Evolutionary conservation across 2,797 vertebrate species (phyloP), one percentile per base, ranked within the genome.

Genomic region (Ispidina picta): DNA sequence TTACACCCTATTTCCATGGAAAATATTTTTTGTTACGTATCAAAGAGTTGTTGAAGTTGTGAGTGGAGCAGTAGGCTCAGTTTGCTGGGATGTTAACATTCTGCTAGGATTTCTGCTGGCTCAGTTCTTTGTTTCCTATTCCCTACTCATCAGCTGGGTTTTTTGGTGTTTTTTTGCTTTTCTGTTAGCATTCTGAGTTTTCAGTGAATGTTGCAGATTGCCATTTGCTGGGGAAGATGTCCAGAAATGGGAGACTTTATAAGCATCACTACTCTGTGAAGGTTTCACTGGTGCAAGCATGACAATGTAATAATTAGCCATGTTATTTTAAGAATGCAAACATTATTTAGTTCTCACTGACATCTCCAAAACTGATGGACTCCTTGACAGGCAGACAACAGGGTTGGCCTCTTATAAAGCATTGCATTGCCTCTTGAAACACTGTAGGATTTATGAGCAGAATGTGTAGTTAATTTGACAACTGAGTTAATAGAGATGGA

Each of bases 11-110:
- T 93, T 94, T 91, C 56, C 85, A 78, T 92, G 83, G 91, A 96
- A 94, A 95, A 84, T 86, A 66, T 68, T 87, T 95, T 94, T 83
- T 92, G 56, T 92, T 91, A 69, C 33, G 15, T 88, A 51, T 89
- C 56, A 78, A 54, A 83, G 68, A 78, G 49, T 58, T 84, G 58
- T 90, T 95, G 26, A 94, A 90, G 54, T 91, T 83, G 58, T 60
- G 88, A 95, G 92, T 81, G 88, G 71, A 90, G 31, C 63, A 70
- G 83, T 90, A 55, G 59, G 12, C 54, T 93, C 19, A 23, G 31
- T 62, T 95, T 74, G 51, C 69, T 11, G 11, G 56, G 49, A 51
- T 58, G 28, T 76, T 89, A 94, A 60, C 35, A 68, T 79, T 68
- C 71, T 90, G 56, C 54, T 73, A 82, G 64, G 63, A 86, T 73